Conservation (phyloP, 2,888 invertebrate genomes). For the Mesoligia furuncula region DNA sequence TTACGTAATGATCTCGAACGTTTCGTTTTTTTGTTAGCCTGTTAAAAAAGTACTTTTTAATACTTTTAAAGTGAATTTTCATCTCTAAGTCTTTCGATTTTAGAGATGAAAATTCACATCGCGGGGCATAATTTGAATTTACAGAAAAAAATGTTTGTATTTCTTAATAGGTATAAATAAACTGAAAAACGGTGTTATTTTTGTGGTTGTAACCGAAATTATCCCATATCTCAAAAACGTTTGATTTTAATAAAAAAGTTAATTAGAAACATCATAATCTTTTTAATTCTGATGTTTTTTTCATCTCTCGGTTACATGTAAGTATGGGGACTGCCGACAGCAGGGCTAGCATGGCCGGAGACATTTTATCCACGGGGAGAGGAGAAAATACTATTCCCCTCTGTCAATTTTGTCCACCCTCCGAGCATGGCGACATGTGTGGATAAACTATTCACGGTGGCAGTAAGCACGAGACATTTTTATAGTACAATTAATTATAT, state of each 20-base stretch:
- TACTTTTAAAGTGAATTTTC: too few relatives aligned
- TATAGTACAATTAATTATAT: too few relatives aligned
- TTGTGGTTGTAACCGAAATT: background rate
- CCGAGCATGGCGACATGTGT: too few relatives aligned
- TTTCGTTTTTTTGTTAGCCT: constrained; percentile 90
- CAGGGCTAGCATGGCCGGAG: too few relatives aligned
- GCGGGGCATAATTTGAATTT: background rate
- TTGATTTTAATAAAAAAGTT: background rate
- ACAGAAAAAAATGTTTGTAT: background rate
- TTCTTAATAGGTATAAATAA: background rate
- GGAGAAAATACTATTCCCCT: too few relatives aligned
- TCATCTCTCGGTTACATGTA: background rate
- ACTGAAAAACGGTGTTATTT: background rate
- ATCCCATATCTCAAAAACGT: background rate
- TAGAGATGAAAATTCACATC: background rate
- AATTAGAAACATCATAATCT: background rate
- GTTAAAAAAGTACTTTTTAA: constrained; percentile 54
- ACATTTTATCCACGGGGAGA: too few relatives aligned
- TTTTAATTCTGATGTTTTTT: background rate
- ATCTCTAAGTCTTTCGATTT: too few relatives aligned
- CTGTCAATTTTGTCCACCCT: too few relatives aligned
- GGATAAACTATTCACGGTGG: too few relatives aligned
- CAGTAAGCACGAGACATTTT: too few relatives aligned
- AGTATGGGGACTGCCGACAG: background rate
- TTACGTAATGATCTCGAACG: constrained; percentile 89